Evolutionary conservation across 2,797 vertebrate genomes (phyloP), one percentile per base, ranked within the genome.

Genomic region (Etheostoma nigrum): DNA sequence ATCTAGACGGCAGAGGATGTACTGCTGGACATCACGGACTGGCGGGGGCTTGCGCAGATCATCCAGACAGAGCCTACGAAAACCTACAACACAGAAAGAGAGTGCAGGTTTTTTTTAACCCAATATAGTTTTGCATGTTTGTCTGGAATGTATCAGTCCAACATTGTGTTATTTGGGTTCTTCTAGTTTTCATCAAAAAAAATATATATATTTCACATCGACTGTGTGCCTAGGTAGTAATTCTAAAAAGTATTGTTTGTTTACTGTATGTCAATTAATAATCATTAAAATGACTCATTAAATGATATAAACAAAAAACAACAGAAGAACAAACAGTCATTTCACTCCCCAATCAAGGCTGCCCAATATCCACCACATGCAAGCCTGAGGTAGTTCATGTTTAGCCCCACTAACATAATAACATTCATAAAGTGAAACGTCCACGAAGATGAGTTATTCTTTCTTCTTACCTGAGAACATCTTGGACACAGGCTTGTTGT

Each of bases 1-100:
- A 67, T 96, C 96, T 64, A 97, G 90, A 2, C 95, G 91, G 19
- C 90, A 91, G 36, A 97, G 93, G 72, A 96, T 97, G 90, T 97
- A 97, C 79, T 95, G 95, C 88, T 97, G 96, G 59, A 96, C 89
- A 1, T 97, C 96, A 0, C 77, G 93, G 23, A 96, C 94, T 1
- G 92, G 88, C 0, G 87, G 81, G 0, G 96, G 93, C 80, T 95
- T 95, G 21, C 95, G 90, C 52, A 96, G 88, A 85, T 97, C 96
- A 27, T 97, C 96, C 86, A 97, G 83, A 65, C 95, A 95, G 27
- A 96, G 80, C 33, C 87, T 93, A 44, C 92, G 93, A 79, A 96
- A 96, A 48, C 94, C 96, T 97, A 51, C 0, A 82, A 68, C 30
- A 67, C 19, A 81, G 23, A 63, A 36, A 73, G 18, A 59, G 11